Base-by-base conservation (phyloP, 1,140 invertebrate genomes). In the Calycopis cecrops region DNA sequence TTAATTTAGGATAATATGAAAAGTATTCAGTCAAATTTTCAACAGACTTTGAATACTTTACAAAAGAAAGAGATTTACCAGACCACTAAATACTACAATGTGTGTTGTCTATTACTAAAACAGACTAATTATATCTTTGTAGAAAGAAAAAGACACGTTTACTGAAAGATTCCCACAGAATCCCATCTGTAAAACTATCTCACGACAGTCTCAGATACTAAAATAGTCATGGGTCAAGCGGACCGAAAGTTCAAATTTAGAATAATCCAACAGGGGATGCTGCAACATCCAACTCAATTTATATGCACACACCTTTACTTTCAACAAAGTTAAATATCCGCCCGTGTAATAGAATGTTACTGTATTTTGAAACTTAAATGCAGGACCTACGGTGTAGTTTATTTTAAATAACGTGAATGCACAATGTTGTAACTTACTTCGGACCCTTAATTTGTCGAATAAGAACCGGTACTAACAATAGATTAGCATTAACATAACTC, bases 251-350 rank as follows among this genome's bases (percentile, higher is more conserved):
- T 81, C 76, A 82, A 63, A 73, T 79, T 72, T 71, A 65, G 72
- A 65, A 71, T 65, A 66, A 63, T 62, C 58, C 55, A 56, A 66
- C 62, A 68, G 62, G 73, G 80, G 83, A 86, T 82, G 80, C 78
- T 83, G 82, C 71, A 75, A 54, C 67, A 67, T 72, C 70, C 52
- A 59, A 59, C 76, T 79, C 71, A 82, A 76, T 84, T 67, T 59
- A 66, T 82, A 86, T 84, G 79, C 80, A 77, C 68, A 79, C 83
- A 86, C 80, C 80, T 86, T 84, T 85, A 60, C 53, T 60, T 61
- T 68, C 35, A 52, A 69, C 65, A 47, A 74, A 71, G 10, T 63
- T 70, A 60, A 18, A 47, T 10, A 44, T 55, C 34, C 17, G 35
- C 21, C 16, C n/a, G 0, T 16, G 0, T 59, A 63, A 48, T 21